Percentiles rank a stretch among this genome's conserved stretches.
These are phyloP conservation scores for Pseudomyrmex sp. DNA, from an alignment of 1,140 invertebrate species.

Conservation along the genomic window DNA sequence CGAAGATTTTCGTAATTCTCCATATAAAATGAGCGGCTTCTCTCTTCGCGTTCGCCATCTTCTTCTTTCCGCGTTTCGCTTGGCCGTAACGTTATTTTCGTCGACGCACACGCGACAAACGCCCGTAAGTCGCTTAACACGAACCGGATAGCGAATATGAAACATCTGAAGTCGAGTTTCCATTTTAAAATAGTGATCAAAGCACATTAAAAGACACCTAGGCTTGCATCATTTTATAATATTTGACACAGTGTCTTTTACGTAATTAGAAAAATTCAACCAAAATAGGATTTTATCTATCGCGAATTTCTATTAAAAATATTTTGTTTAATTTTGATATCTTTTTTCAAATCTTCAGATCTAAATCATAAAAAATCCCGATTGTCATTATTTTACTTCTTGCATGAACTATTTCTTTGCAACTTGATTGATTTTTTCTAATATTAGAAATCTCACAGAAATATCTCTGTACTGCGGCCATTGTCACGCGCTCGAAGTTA, in stretches of 20 bases:
- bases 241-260: constrained; percentile 12
- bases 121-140: constrained; percentile 68
- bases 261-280: not conserved
- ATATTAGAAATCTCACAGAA: not conserved
- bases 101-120: constrained; percentile 60
- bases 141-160: constrained; percentile 48
- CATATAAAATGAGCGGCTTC: constrained; percentile 2
- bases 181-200: constrained; percentile 42
- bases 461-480: not conserved
- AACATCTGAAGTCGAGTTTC: constrained; percentile 45
- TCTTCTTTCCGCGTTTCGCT: constrained; percentile 22
- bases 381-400: too few species aligned
- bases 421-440: constrained; percentile 2
- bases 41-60: constrained; percentile 19
- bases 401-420: not conserved
- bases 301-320: too few species aligned
- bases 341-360: not conserved
- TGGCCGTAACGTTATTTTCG: constrained; percentile 68
- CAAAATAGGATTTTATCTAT: not conserved
- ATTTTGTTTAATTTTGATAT: not conserved
- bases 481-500: constrained; percentile 22
- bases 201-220: not conserved
- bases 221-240: not conserved
- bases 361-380: not conserved
- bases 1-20: constrained; percentile 14